Conservation (phyloP, 2,888 invertebrate genomes). For the Julus scanicus region DNA sequence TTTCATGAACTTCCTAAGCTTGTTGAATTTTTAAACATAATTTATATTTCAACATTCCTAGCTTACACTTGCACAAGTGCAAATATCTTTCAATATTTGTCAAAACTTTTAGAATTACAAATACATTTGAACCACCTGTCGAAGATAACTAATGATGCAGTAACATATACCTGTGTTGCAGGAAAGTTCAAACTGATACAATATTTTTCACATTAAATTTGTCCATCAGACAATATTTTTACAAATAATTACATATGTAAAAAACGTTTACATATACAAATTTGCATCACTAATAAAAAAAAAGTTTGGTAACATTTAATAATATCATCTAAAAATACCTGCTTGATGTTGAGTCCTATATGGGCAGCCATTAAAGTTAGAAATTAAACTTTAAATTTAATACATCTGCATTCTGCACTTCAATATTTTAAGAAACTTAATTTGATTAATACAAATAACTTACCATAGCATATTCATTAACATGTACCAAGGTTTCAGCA, state of each 20-base stretch:
- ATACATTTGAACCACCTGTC: too few species aligned
- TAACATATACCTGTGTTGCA: neutral
- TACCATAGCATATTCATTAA: slow-evolving; percentile 72
- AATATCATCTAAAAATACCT: neutral
- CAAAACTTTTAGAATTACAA: too few species aligned
- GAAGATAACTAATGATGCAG: too few species aligned
- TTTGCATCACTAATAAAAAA: neutral
- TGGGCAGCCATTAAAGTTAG: neutral
- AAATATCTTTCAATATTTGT: too few species aligned
- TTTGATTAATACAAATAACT: neutral
- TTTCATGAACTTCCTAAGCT: neutral
- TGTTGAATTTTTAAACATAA: neutral
- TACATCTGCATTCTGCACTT: neutral
- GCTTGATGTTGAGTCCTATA: neutral
- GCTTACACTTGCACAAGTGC: too few species aligned
- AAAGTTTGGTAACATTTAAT: neutral
- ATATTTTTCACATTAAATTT: neutral
- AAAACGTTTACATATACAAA: neutral
- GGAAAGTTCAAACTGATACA: neutral
- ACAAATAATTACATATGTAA: neutral
- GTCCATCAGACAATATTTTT: neutral
- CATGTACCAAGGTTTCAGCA: slow-evolving; percentile 65
- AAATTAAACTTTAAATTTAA: slow-evolving; percentile 17
- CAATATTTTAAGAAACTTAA: neutral
- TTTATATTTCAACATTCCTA: too few species aligned